A percentile compares a stretch with the other conserved stretches of the same genome.
These are phyloP conservation scores for Formica exsecta DNA, from an alignment of 1,140 invertebrate species.

Conservation along the genomic window DNA sequence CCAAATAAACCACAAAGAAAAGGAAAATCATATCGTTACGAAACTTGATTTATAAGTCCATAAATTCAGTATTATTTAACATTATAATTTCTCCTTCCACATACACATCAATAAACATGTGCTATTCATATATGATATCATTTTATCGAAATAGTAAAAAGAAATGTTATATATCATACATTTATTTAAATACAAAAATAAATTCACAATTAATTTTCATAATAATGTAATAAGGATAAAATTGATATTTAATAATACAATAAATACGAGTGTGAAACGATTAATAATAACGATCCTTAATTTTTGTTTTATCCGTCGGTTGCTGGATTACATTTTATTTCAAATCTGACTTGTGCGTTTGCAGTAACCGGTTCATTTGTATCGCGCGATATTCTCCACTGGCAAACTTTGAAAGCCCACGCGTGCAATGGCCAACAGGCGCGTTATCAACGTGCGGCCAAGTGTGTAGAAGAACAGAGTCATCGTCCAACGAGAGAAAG, in stretches of 20 bases:
- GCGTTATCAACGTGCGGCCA: constrained; percentile 28
- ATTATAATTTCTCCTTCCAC: neutral
- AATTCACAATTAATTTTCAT: neutral
- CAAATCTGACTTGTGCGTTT: neutral
- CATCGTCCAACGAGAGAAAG: constrained; percentile 47
- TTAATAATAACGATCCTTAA: neutral
- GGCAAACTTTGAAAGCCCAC: constrained; percentile 8
- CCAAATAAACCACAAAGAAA: neutral
- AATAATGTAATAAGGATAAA: neutral
- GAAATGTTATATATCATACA: neutral
- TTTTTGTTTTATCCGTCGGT: neutral
- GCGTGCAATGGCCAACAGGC: constrained; percentile 11
- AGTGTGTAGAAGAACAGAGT: constrained; percentile 39
- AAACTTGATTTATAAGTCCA: neutral
- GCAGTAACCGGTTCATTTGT: constrained; percentile 34
- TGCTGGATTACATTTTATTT: neutral
- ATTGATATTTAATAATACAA: neutral
- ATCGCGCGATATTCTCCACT: constrained; percentile 10
- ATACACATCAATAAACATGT: neutral
- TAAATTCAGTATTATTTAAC: neutral
- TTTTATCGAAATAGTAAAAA: neutral
- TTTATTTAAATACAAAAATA: neutral
- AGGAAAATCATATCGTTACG: neutral
- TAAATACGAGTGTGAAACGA: neutral
- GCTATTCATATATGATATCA: neutral